Evolutionary conservation across 2,113 vertebrate genomes (phyloP).

Genomic region (Xenus cinereus): DNA sequence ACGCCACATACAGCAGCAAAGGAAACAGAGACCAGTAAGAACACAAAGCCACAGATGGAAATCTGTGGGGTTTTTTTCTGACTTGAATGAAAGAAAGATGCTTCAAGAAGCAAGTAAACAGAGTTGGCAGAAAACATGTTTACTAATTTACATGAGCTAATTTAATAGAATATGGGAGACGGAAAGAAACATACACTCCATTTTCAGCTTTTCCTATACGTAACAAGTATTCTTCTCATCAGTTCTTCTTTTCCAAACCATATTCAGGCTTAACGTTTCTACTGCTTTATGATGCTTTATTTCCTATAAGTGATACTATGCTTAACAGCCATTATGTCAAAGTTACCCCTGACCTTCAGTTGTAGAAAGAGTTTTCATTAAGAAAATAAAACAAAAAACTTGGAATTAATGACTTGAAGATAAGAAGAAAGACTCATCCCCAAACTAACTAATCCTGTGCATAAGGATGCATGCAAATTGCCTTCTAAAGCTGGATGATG

Average conservation of each 20-base stretch:
- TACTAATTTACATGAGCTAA: constrained; percentile 5
- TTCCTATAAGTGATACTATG: neutral
- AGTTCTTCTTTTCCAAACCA: neutral
- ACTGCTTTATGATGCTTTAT: neutral
- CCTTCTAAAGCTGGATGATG: neutral
- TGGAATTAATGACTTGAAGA: neutral
- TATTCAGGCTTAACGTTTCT: neutral
- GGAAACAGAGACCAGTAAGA: neutral
- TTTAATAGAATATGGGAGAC: neutral
- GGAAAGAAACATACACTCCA: neutral
- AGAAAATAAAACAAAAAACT: neutral
- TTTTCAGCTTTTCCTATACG: neutral
- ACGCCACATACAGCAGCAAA: neutral
- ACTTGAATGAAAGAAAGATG: neutral
- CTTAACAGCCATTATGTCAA: neutral
- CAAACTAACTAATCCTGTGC: neutral
- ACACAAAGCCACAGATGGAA: neutral
- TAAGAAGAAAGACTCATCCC: neutral
- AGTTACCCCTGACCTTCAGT: neutral
- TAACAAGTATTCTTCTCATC: neutral
- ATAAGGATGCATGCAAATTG: neutral
- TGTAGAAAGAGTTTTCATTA: neutral
- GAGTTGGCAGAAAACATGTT: neutral
- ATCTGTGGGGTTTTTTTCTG: neutral
- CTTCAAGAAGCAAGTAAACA: neutral